phyloP scores from a whole-genome alignment of 2,113 vertebrate species.

The Dipodomys spectabilis region DNA sequence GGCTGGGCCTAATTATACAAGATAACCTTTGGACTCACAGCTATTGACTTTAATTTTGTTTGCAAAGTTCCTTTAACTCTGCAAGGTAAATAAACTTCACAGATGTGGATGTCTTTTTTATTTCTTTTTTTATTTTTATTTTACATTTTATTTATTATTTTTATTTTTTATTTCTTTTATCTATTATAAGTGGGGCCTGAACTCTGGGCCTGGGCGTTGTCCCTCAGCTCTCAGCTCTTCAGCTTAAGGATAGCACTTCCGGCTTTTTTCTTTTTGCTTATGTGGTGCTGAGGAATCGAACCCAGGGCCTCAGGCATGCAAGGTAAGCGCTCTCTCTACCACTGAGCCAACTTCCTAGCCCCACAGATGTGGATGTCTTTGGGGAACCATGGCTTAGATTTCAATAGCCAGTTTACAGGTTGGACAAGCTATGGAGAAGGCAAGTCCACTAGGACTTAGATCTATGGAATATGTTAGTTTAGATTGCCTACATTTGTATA shows the following conservation, averaged over 20 bases:
- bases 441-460: not conserved
- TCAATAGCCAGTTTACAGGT: not conserved
- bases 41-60: not conserved
- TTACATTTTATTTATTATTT: too few species aligned
- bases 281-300: too few species aligned
- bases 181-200: too few species aligned
- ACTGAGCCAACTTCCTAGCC: too few species aligned
- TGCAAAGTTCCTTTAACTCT: not conserved
- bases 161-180: too few species aligned
- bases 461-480: not conserved
- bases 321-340: too few species aligned
- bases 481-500: not conserved
- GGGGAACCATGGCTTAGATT: not conserved
- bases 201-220: too few species aligned
- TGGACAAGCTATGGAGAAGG: constrained; percentile 5
- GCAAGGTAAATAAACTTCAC: not conserved
- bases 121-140: too few species aligned
- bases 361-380: not conserved
- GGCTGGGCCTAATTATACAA: not conserved
- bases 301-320: too few species aligned
- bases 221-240: too few species aligned
- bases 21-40: not conserved
- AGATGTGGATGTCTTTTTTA: not conserved
- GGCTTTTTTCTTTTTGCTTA: too few species aligned
- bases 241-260: too few species aligned